Percentiles rank a stretch among this genome's conserved stretches.
These are phyloP conservation scores for Phthorimaea operculella DNA, from an alignment of 1,140 invertebrate genomes.

Conservation along the genomic window DNA sequence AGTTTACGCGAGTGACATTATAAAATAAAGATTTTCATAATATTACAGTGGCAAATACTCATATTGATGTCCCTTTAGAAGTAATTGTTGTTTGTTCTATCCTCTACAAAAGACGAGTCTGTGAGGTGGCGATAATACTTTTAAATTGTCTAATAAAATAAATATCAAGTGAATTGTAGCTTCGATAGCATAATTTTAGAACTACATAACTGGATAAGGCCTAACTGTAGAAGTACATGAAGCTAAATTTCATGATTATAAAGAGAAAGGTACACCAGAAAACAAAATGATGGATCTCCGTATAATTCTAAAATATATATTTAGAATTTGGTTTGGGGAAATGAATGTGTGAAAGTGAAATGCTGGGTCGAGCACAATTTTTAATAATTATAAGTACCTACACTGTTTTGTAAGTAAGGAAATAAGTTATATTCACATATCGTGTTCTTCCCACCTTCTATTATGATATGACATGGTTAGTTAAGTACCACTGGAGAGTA, in stretches of 20 bases:
- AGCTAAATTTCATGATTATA: neutral
- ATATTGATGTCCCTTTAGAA: too few species aligned
- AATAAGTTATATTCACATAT: slow-evolving; percentile 64
- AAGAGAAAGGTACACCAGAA: neutral
- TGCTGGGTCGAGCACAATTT: slow-evolving; percentile 59
- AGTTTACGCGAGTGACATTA: too few species aligned
- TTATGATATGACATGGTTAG: slow-evolving; percentile 28
- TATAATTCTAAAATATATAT: slow-evolving; percentile 24
- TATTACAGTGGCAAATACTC: too few species aligned
- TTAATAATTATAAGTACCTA: slow-evolving; percentile 28
- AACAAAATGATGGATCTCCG: slow-evolving; percentile 36
- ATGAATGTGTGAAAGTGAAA: slow-evolving; percentile 35
- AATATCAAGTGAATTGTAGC: neutral
- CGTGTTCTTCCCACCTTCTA: slow-evolving; percentile 49
- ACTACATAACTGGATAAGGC: slow-evolving; percentile 38
- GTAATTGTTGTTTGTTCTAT: too few species aligned
- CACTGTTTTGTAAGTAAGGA: slow-evolving; percentile 52
- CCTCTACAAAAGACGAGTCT: too few species aligned
- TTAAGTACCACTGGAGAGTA: slow-evolving; percentile 24
- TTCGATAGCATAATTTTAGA: slow-evolving; percentile 46
- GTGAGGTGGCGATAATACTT: too few species aligned
- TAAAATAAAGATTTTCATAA: too few species aligned
- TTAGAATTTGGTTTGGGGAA: slow-evolving; percentile 26
- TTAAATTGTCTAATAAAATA: too few species aligned
- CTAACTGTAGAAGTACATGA: neutral